Evolutionary conservation across 2,113 vertebrate genomes (phyloP).

Genomic region (Oryzias woworae): DNA sequence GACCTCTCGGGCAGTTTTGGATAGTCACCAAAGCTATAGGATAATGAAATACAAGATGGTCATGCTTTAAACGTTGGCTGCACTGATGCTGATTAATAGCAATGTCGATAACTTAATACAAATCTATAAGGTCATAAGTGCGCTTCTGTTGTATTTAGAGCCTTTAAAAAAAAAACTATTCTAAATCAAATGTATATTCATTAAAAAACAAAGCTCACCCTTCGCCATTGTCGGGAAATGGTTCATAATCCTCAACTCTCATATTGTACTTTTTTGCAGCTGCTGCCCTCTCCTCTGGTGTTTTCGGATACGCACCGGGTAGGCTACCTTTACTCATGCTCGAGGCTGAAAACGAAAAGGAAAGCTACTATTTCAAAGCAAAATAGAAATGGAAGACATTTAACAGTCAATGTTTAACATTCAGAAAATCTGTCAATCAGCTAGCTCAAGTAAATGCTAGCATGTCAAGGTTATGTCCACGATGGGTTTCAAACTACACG

Average conservation of each 20-base stretch:
- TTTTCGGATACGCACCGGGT: conserved; percentile 84
- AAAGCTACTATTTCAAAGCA: background rate
- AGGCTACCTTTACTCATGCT: conserved; percentile 67
- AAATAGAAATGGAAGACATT: background rate
- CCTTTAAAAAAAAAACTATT: too few species aligned
- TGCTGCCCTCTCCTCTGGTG: conserved; percentile 84
- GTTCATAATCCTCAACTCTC: conserved; percentile 87
- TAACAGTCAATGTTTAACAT: background rate
- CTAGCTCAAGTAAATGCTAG: conserved; percentile 47
- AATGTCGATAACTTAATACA: background rate
- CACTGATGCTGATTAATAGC: background rate
- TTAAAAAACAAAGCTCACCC: conserved; percentile 78
- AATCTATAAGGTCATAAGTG: background rate
- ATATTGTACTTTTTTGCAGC: conserved; percentile 95
- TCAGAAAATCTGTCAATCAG: background rate
- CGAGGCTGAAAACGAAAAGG: conserved; percentile 78
- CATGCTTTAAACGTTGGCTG: too few species aligned
- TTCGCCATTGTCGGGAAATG: conserved; percentile 85
- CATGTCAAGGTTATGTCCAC: conserved; percentile 70
- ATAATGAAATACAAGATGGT: background rate
- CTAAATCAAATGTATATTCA: too few species aligned
- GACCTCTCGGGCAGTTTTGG: conserved; percentile 88
- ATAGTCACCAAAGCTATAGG: conserved; percentile 88
- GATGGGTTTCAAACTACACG: background rate
- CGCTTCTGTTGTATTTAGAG: background rate